These are phyloP conservation scores for Thereva unica DNA, from an alignment of 2,888 invertebrate species.

Conservation along the genomic window DNA sequence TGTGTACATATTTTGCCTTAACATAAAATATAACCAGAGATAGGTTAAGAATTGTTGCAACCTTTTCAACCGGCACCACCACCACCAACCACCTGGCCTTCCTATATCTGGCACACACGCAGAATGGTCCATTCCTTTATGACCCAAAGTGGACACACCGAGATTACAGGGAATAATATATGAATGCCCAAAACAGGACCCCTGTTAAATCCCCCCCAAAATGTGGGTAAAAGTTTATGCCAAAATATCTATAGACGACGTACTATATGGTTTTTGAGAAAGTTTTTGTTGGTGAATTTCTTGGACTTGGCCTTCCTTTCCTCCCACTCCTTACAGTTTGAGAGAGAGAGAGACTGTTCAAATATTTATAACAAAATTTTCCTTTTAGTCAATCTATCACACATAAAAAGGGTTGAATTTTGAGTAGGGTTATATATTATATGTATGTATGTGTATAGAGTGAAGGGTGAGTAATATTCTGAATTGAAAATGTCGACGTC, in stretches of 20 bases:
- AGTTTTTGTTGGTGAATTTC: no score
- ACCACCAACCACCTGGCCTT: neutral
- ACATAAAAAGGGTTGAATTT: no score
- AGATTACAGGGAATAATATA: constrained; percentile 36
- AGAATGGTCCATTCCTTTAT: constrained; percentile 29
- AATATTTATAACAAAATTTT: constrained; percentile 5
- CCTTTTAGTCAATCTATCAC: constrained; percentile 1
- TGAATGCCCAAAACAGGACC: neutral
- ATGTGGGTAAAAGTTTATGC: no score
- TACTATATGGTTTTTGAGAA: no score
- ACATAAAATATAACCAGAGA: constrained; percentile 23
- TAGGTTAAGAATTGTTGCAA: constrained; percentile 11
- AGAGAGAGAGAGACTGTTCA: neutral
- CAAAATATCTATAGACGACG: no score
- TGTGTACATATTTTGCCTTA: constrained; percentile 21
- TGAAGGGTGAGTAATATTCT: no score
- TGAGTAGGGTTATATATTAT: no score
- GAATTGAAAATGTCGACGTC: no score
- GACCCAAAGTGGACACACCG: constrained; percentile 34
- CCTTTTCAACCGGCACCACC: constrained; percentile 14
- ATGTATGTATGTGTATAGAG: no score
- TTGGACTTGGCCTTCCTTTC: no score
- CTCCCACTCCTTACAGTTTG: no score
- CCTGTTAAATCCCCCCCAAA: no score
- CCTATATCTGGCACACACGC: neutral